Conservation (phyloP, 2,888 invertebrate genomes). For the Therioaphis trifolii region DNA sequence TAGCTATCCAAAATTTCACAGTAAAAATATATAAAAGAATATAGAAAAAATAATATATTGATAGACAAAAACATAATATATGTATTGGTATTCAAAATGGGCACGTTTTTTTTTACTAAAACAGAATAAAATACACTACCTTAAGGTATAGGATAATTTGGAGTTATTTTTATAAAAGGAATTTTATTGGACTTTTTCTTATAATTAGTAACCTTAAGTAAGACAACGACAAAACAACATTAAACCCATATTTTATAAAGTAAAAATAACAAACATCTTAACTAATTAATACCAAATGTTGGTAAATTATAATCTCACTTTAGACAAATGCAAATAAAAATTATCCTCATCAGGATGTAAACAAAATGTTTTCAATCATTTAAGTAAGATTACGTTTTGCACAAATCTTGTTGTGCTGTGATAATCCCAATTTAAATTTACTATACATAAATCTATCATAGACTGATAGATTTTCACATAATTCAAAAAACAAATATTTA, state of each 20-base stretch:
- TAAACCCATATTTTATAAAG: constrained; percentile 44
- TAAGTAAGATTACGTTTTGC: not conserved
- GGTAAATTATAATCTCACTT: constrained; percentile 37
- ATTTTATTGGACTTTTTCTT: constrained; percentile 9
- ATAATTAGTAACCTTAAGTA: constrained; percentile 11
- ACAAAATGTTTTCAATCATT: constrained; percentile 13
- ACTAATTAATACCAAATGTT: constrained; percentile 27
- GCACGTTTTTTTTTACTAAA: constrained; percentile 45
- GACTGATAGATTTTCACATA: not conserved
- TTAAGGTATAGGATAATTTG: constrained; percentile 12
- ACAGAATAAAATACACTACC: constrained; percentile 39
- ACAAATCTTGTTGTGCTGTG: not conserved
- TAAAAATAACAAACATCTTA: constrained; percentile 36
- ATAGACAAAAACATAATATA: constrained; percentile 56
- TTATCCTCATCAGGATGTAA: not conserved
- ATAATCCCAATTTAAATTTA: constrained; percentile 23
- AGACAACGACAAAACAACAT: constrained; percentile 43
- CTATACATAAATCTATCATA: not conserved
- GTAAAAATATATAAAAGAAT: constrained; percentile 10
- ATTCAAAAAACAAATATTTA: not conserved
- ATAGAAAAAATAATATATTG: constrained; percentile 46
- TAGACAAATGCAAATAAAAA: constrained; percentile 16
- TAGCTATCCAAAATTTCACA: constrained; percentile 9
- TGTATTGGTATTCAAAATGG: constrained; percentile 49
- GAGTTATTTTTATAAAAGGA: not conserved